phyloP scores from a whole-genome alignment of 2,797 vertebrate species.

The Octomys mimax region DNA sequence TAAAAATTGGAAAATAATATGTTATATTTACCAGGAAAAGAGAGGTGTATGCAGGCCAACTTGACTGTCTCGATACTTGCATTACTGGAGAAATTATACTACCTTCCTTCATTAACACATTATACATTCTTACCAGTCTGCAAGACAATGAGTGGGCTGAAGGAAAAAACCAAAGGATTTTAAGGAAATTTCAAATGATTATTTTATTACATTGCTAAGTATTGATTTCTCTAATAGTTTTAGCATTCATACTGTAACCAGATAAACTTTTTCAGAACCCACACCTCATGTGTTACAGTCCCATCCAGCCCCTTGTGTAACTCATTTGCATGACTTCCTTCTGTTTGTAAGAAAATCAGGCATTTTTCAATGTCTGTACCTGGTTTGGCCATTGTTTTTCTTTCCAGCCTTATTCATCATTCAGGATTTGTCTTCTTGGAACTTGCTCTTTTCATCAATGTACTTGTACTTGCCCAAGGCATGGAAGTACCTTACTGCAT shows the following conservation, averaged over 20 bases:
- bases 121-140: constrained; percentile 59
- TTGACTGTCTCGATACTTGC: constrained; percentile 73
- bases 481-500: not conserved
- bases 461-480: not conserved
- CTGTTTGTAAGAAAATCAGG: not conserved
- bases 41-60: constrained; percentile 80
- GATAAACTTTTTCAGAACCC: not conserved
- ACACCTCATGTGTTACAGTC: not conserved
- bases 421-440: not conserved
- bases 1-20: not conserved
- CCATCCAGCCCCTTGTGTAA: not conserved
- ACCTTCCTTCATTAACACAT: constrained; percentile 77
- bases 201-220: constrained; percentile 8
- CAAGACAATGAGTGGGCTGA: constrained; percentile 22
- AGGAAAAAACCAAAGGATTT: constrained; percentile 57
- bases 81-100: constrained; percentile 82
- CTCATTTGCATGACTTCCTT: not conserved
- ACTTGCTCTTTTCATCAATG: not conserved
- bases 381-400: not conserved
- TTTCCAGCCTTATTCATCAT: no score
- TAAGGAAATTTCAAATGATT: constrained; percentile 58
- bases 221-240: not conserved
- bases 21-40: constrained; percentile 70
- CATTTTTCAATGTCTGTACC: not conserved
- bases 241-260: not conserved